These are phyloP conservation scores for Eriosoma lanigerum DNA, from an alignment of 1,140 invertebrate species.

Conservation along the genomic window DNA sequence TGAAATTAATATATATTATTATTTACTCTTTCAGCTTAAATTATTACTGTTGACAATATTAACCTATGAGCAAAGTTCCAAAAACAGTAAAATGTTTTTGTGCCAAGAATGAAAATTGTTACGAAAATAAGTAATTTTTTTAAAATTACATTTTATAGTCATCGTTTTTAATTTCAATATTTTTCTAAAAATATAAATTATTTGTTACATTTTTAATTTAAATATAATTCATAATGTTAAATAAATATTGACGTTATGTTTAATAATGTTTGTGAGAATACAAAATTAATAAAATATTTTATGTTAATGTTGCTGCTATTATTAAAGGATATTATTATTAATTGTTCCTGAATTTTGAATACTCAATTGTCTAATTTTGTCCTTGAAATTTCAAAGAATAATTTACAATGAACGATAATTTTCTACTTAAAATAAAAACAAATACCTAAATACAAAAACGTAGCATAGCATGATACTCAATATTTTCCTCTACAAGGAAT, in stretches of 20 bases:
- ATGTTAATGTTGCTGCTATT: background rate
- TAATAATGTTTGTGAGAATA: background rate
- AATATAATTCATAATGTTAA: background rate
- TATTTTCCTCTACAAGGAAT: too few species aligned
- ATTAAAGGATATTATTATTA: background rate
- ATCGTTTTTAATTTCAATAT: background rate
- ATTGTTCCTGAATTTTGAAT: background rate
- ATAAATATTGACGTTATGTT: too few species aligned
- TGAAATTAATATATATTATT: background rate
- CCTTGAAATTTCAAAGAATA: constrained; percentile 15
- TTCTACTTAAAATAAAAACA: background rate
- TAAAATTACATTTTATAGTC: background rate
- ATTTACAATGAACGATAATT: background rate
- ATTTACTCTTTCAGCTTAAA: background rate
- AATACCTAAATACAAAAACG: background rate
- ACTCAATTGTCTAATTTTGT: constrained; percentile 12
- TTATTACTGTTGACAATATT: background rate
- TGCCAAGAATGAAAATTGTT: background rate
- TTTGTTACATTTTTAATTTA: background rate
- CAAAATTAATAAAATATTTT: too few species aligned
- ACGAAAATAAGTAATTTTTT: constrained; percentile 13
- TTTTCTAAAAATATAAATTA: background rate
- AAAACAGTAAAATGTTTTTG: background rate
- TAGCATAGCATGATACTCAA: too few species aligned
- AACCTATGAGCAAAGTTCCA: background rate